phyloP scores from a whole-genome alignment of 2,113 vertebrate species.

The Dolichallabes microphthalmus region DNA sequence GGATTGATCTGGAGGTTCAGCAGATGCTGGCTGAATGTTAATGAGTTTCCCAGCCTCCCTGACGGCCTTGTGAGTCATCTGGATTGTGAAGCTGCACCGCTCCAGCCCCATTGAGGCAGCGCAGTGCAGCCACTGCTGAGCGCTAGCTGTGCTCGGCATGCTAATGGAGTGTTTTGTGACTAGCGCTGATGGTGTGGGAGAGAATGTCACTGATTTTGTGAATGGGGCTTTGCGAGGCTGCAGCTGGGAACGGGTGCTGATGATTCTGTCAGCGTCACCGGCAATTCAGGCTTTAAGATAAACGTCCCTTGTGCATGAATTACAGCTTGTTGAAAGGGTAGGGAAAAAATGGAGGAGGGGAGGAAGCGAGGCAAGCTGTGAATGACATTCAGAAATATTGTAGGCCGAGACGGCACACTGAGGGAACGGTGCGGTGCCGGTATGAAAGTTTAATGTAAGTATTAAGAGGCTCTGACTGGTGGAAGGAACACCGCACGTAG shows the following conservation, averaged over 20 bases:
- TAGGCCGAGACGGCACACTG: slow-evolving; percentile 18
- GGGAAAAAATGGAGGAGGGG: slow-evolving; percentile 11
- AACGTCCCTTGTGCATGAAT: slow-evolving; percentile 36
- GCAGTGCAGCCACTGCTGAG: slow-evolving; percentile 25
- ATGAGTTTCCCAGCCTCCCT: slow-evolving; percentile 22
- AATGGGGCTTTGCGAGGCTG: slow-evolving; percentile 40
- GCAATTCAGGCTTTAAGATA: slow-evolving; percentile 37
- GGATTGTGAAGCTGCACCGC: slow-evolving; percentile 21
- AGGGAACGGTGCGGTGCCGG: slow-evolving; percentile 22
- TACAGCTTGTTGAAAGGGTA: slow-evolving; percentile 23
- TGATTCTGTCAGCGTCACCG: slow-evolving; percentile 29
- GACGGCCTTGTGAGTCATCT: slow-evolving; percentile 48
- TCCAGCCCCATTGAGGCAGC: slow-evolving; percentile 31
- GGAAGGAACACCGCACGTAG: not conserved
- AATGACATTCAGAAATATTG: slow-evolving; percentile 36
- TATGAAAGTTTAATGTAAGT: slow-evolving; percentile 17
- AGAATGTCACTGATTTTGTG: slow-evolving; percentile 47
- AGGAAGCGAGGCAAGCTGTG: slow-evolving; percentile 32
- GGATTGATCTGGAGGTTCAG: slow-evolving; percentile 36
- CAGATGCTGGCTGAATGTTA: slow-evolving; percentile 52
- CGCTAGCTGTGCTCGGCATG: slow-evolving; percentile 43
- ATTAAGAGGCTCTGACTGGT: slow-evolving; percentile 13
- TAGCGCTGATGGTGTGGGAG: slow-evolving; percentile 12
- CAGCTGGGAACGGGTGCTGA: slow-evolving; percentile 35
- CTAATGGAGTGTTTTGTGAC: slow-evolving; percentile 46